These are phyloP conservation scores for Aphis gossypii DNA, from an alignment of 1,140 invertebrate genomes.

Conservation along the genomic window DNA sequence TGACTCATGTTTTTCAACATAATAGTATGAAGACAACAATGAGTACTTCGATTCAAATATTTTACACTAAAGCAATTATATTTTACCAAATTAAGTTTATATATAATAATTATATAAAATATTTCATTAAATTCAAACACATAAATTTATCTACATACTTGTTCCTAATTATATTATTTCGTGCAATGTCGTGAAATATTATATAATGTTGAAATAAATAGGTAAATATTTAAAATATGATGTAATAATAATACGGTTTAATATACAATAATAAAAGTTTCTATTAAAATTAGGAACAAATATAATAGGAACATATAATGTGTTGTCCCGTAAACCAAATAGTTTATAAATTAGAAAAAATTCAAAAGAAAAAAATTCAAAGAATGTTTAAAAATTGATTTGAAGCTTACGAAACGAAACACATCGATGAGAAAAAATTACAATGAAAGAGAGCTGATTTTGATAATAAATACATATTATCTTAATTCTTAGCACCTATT, in stretches of 20 bases:
- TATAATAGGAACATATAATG: not conserved
- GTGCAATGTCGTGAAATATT: no score
- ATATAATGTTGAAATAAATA: not conserved
- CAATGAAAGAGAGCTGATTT: not conserved
- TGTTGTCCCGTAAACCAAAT: not conserved
- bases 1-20: not conserved
- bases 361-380: not conserved
- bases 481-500: no score
- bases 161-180: not conserved
- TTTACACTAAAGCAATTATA: no score
- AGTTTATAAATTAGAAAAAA: not conserved
- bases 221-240: no score
- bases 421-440: not conserved
- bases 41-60: not conserved
- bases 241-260: no score
- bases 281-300: not conserved
- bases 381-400: not conserved
- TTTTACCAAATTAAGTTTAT: no score
- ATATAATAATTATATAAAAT: no score
- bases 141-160: not conserved
- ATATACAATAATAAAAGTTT: not conserved
- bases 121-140: not conserved
- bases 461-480: not conserved
- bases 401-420: not conserved
- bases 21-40: not conserved